These are phyloP conservation scores for Sylvia atricapilla DNA, from an alignment of 2,113 vertebrate genomes.

Conservation along the genomic window DNA sequence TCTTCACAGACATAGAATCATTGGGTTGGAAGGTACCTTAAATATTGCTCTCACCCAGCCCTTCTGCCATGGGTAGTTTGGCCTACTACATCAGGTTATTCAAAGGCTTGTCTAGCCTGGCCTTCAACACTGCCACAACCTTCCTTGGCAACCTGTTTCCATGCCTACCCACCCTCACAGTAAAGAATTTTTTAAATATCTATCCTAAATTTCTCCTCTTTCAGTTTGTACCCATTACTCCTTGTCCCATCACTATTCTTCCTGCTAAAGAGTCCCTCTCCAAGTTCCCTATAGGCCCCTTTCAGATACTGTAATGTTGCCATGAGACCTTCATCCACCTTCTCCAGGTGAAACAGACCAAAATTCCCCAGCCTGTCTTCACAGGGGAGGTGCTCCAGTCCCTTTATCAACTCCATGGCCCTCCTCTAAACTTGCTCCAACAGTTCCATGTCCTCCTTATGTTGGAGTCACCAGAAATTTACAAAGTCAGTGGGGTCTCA, in stretches of 20 bases:
- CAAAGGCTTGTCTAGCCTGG: background rate
- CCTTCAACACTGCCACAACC: background rate
- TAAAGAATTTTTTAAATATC: background rate
- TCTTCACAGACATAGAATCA: background rate
- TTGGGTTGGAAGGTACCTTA: background rate
- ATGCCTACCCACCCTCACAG: background rate
- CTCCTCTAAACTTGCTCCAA: background rate
- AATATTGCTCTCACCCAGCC: background rate
- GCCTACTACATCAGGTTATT: background rate
- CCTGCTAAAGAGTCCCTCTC: background rate
- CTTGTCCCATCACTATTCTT: background rate
- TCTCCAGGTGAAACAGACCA: background rate
- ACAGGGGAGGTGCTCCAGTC: background rate
- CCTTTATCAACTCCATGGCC: background rate
- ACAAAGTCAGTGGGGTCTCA: background rate
- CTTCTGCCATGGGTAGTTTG: background rate
- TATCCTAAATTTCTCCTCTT: background rate
- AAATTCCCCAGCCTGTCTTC: background rate
- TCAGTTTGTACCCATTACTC: background rate
- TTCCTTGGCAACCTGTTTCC: background rate
- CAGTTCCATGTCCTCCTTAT: background rate
- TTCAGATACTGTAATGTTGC: background rate
- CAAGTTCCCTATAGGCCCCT: background rate
- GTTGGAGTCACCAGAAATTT: background rate
- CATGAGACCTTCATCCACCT: background rate